Evolutionary conservation across 2,113 vertebrate genomes (phyloP).

Genomic region (Mastomys coucha): DNA sequence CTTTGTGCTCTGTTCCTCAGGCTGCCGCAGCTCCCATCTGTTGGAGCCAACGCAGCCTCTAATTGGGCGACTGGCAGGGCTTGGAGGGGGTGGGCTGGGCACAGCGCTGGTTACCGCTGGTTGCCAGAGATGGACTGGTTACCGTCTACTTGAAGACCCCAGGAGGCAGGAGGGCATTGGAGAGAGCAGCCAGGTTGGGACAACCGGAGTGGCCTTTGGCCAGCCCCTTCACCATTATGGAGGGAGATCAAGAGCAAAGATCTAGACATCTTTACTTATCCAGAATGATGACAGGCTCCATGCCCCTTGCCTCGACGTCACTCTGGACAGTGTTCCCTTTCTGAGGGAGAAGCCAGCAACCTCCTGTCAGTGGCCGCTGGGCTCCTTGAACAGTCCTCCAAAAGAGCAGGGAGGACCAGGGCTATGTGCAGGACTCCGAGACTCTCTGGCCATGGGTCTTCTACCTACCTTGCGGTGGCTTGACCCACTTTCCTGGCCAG

Average conservation of each 20-base stretch:
- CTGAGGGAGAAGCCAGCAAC: neutral
- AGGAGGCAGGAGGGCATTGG: neutral
- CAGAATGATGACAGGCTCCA: neutral
- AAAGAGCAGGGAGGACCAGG: neutral
- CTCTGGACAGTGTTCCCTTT: neutral
- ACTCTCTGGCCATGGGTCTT: neutral
- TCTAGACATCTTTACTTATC: neutral
- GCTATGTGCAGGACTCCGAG: neutral
- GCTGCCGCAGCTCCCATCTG: constrained; percentile 82
- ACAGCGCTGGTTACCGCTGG: neutral
- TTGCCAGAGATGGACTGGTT: neutral
- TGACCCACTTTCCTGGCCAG: constrained; percentile 74
- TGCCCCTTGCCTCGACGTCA: neutral
- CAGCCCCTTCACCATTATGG: neutral
- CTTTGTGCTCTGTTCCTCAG: constrained; percentile 79
- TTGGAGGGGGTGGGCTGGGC: constrained; percentile 64
- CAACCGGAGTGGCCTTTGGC: neutral
- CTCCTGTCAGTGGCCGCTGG: neutral
- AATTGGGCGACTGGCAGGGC: constrained; percentile 74
- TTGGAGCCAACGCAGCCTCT: constrained; percentile 79
- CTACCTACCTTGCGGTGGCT: constrained; percentile 33
- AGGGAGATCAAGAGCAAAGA: neutral
- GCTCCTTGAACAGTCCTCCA: neutral
- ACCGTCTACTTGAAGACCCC: constrained; percentile 18
- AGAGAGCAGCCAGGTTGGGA: neutral